A percentile compares a stretch with the other conserved stretches of the same genome.
Evolutionary conservation across 1,140 invertebrate genomes (phyloP).

Genomic region (Parapsyche elsis): DNA sequence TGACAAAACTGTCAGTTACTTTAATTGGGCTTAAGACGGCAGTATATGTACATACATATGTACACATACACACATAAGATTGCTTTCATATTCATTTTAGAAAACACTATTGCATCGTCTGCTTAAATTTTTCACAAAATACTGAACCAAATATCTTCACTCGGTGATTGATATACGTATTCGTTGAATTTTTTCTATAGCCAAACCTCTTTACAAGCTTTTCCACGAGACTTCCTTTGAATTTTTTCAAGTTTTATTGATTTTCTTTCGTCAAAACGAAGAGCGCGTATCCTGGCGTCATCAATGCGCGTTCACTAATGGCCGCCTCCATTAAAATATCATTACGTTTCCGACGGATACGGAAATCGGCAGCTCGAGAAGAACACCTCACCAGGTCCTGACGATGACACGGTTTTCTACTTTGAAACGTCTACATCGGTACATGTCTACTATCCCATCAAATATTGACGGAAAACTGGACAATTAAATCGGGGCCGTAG

Average conservation of each 20-base stretch:
- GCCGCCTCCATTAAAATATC: slow-evolving; percentile 41
- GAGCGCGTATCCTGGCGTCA: background rate
- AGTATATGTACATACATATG: background rate
- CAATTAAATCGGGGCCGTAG: background rate
- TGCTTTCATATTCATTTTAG: background rate
- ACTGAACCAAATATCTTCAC: too few relatives aligned
- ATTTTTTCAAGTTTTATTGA: background rate
- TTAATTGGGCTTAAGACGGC: too few relatives aligned
- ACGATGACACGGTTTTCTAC: slow-evolving; percentile 17
- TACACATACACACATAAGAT: background rate
- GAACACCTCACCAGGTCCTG: background rate
- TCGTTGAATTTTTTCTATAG: too few relatives aligned
- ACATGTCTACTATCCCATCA: background rate
- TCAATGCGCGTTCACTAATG: slow-evolving; percentile 29
- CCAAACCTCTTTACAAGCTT: too few relatives aligned
- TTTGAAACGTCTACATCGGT: background rate
- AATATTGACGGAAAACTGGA: background rate
- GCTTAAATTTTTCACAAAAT: too few relatives aligned
- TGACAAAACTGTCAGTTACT: background rate
- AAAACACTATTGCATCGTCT: too few relatives aligned
- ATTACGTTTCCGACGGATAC: slow-evolving; percentile 26
- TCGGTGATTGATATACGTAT: too few relatives aligned
- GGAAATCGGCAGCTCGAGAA: background rate
- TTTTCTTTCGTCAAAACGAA: background rate
- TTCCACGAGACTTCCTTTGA: too few relatives aligned